Conservation (phyloP, 2,888 invertebrate species). For the Melieria crassipennis region DNA sequence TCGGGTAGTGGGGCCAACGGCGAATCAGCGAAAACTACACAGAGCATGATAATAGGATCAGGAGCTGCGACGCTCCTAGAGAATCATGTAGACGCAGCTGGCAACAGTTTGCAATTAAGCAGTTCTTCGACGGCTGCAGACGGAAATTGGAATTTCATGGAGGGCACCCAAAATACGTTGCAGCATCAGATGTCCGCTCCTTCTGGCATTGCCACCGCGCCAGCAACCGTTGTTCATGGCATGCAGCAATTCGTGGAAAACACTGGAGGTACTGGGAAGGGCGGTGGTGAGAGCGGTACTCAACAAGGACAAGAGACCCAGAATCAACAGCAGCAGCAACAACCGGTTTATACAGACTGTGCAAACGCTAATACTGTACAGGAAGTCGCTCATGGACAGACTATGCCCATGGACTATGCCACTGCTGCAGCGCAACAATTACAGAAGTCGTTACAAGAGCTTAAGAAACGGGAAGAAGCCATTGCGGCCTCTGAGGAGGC, state of each 20-base stretch:
- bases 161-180: slow-evolving; percentile 47
- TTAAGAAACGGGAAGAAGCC: slow-evolving; percentile 58
- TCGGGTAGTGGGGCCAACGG: slow-evolving; percentile 37
- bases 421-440: slow-evolving; percentile 57
- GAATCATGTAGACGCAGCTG: slow-evolving; percentile 57
- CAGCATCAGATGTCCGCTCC: slow-evolving; percentile 68
- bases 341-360: slow-evolving; percentile 66
- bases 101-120: slow-evolving; percentile 38
- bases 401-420: slow-evolving; percentile 61
- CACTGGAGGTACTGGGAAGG: slow-evolving; percentile 60
- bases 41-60: slow-evolving; percentile 60
- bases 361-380: slow-evolving; percentile 52
- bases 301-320: slow-evolving; percentile 63
- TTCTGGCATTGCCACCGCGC: slow-evolving; percentile 65
- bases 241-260: slow-evolving; percentile 52
- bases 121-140: slow-evolving; percentile 48
- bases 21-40: slow-evolving; percentile 57
- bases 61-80: slow-evolving; percentile 49
- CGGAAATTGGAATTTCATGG: slow-evolving; percentile 58
- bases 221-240: slow-evolving; percentile 59
- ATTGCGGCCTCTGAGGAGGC: slow-evolving; percentile 49
- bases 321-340: slow-evolving; percentile 66
- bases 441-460: slow-evolving; percentile 59
- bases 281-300: slow-evolving; percentile 54
- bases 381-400: slow-evolving; percentile 63